Evolutionary conservation across 1,140 invertebrate species (phyloP).

Genomic region (Gryllus bimaculatus): DNA sequence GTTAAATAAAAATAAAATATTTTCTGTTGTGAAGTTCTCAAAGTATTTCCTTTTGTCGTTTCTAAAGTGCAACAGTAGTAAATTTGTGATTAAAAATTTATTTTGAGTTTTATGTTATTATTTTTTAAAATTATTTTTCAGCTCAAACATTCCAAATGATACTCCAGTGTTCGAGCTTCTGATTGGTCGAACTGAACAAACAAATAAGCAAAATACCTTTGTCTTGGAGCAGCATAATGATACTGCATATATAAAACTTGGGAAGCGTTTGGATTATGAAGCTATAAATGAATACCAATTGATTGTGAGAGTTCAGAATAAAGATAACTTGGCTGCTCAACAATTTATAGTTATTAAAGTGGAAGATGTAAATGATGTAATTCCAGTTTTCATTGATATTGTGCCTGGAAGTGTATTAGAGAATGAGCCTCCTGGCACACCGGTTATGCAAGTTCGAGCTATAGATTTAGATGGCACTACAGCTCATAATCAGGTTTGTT

Average conservation of each 20-base stretch:
- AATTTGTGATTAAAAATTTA: not conserved
- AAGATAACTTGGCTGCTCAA: constrained; percentile 66
- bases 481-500: constrained; percentile 58
- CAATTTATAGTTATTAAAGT: constrained; percentile 65
- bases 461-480: constrained; percentile 77
- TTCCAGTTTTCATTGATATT: constrained; percentile 70
- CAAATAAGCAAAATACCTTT: constrained; percentile 71
- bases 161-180: constrained; percentile 68
- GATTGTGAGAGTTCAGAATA: constrained; percentile 72
- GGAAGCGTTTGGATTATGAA: constrained; percentile 68
- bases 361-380: constrained; percentile 79
- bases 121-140: constrained; percentile 26
- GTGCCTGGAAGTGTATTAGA: constrained; percentile 69
- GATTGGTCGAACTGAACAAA: constrained; percentile 68
- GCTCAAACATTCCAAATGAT: constrained; percentile 64
- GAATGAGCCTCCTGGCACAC: constrained; percentile 67
- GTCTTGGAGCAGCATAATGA: constrained; percentile 55
- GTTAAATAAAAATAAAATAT: not conserved
- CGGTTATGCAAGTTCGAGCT: constrained; percentile 77
- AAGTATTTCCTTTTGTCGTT: too few species aligned
- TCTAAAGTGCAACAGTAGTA: not conserved
- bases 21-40: not conserved
- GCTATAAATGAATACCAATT: constrained; percentile 69
- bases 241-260: constrained; percentile 55
- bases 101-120: not conserved